Percentiles rank a stretch among this genome's conserved stretches.
Evolutionary conservation across 2,888 invertebrate genomes (phyloP).

Genomic region (Cheilosia vulpina): DNA sequence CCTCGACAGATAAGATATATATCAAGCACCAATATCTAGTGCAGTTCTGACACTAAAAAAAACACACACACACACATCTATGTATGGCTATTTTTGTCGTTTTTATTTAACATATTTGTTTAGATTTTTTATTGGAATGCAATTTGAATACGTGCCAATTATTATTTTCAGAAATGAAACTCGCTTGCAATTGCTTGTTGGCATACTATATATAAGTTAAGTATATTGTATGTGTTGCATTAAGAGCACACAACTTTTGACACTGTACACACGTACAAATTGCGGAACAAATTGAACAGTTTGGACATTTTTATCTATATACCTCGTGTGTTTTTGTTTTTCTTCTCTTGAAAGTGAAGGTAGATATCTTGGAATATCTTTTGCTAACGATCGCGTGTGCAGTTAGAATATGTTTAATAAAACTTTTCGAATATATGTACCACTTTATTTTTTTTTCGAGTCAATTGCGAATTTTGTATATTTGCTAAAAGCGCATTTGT

Average conservation of each 20-base stretch:
- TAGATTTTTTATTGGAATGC: conserved; percentile 69
- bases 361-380: conserved; percentile 10
- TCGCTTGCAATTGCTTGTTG: conserved; percentile 39
- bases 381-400: conserved; percentile 4
- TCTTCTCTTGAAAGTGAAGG: not conserved
- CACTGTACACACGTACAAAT: conserved; percentile 43
- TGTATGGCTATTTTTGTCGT: conserved; percentile 60
- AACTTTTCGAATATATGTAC: conserved; percentile 7
- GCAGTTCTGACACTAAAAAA: conserved; percentile 9
- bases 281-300: conserved; percentile 44
- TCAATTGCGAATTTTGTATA: conserved; percentile 33
- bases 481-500: conserved; percentile 12
- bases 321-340: too few relatives aligned
- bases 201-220: not conserved
- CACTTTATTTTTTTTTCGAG: not conserved
- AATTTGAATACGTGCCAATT: conserved; percentile 74
- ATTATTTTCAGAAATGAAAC: conserved; percentile 67
- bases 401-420: conserved; percentile 9
- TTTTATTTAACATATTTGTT: conserved; percentile 48
- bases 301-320: conserved; percentile 39
- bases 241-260: conserved; percentile 39
- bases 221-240: conserved; percentile 19
- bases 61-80: not conserved
- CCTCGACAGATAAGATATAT: conserved; percentile 26
- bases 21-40: conserved; percentile 13